Evolutionary conservation across 2,113 vertebrate species (phyloP).

Genomic region (Zapus hudsonius): DNA sequence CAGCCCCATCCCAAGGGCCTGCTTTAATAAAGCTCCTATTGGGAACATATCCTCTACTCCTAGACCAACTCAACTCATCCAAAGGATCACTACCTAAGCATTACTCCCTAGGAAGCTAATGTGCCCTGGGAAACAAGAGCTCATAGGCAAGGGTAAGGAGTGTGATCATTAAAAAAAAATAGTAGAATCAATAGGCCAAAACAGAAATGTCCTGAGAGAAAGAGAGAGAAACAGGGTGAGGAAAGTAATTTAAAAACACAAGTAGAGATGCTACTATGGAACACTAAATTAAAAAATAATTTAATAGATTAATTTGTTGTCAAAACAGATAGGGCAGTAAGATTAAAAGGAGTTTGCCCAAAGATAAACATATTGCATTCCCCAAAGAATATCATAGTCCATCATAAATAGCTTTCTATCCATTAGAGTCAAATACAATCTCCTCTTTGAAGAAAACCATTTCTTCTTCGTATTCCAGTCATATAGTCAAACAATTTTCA

Average conservation of each 20-base stretch:
- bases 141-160: neutral
- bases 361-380: neutral
- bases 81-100: neutral
- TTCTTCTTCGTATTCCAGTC: neutral
- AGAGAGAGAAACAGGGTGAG: neutral
- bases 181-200: neutral
- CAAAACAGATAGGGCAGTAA: neutral
- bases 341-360: neutral
- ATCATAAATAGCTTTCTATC: neutral
- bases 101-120: neutral
- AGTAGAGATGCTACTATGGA: neutral
- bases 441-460: neutral
- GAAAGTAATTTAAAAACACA: neutral
- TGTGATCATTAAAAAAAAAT: neutral
- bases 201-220: neutral
- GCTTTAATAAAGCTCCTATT: neutral
- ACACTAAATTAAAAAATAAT: neutral
- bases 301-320: neutral
- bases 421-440: neutral
- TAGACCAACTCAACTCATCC: neutral
- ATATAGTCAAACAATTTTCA: neutral
- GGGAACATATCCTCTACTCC: neutral
- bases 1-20: neutral
- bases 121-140: neutral
- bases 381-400: neutral